Conservation (phyloP, 2,888 invertebrate species). For the Arge pagana region DNA sequence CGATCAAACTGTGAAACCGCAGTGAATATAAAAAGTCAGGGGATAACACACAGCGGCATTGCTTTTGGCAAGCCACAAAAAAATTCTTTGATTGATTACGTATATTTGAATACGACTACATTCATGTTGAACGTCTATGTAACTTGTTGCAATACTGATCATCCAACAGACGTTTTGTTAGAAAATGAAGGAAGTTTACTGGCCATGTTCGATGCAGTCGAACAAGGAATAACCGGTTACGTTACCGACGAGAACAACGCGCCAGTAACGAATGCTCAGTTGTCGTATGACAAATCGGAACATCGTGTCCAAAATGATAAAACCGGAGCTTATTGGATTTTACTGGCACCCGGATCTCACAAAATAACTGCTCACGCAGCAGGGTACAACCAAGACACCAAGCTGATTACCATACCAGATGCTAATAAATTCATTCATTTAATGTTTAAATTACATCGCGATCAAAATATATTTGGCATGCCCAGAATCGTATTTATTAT, state of each 20-base stretch:
- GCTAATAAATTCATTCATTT: slow-evolving; percentile 49
- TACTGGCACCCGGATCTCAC: slow-evolving; percentile 56
- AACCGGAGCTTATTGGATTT: slow-evolving; percentile 52
- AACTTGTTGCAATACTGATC: slow-evolving; percentile 51
- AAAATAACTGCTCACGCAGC: slow-evolving; percentile 63
- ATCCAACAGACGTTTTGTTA: slow-evolving; percentile 42
- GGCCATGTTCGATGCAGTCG: slow-evolving; percentile 39
- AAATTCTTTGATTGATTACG: slow-evolving; percentile 48
- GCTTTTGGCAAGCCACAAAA: slow-evolving; percentile 32
- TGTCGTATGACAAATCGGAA: slow-evolving; percentile 46
- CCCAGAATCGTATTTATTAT: slow-evolving; percentile 78
- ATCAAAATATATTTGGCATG: slow-evolving; percentile 74
- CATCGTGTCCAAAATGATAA: slow-evolving; percentile 41
- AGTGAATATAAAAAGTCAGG: slow-evolving; percentile 30
- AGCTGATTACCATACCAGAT: slow-evolving; percentile 57
- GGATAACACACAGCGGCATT: slow-evolving; percentile 38
- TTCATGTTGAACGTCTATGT: slow-evolving; percentile 50
- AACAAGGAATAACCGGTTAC: slow-evolving; percentile 47
- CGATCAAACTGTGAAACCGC: slow-evolving; percentile 36
- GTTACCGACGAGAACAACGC: slow-evolving; percentile 44
- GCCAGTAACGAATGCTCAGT: slow-evolving; percentile 44
- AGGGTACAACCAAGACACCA: slow-evolving; percentile 66
- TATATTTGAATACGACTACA: slow-evolving; percentile 50
- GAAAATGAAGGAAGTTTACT: slow-evolving; percentile 47
- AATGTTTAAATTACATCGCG: slow-evolving; percentile 69